Base-by-base conservation (phyloP, 2,888 invertebrate species). In the Orthosia gracilis region DNA sequence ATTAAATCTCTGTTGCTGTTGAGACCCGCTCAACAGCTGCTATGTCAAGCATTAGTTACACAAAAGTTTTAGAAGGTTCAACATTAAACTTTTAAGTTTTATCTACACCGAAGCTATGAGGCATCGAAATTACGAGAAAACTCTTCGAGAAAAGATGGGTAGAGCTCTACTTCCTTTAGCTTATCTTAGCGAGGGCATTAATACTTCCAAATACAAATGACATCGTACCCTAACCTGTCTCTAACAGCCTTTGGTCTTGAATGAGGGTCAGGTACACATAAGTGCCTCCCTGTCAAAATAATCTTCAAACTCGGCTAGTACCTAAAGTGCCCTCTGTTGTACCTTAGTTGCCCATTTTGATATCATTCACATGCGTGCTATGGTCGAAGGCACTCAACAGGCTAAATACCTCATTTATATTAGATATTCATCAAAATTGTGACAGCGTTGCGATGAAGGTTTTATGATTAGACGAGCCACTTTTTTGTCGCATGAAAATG, bases 401-500 rank as follows among this genome's bases (percentile, higher is more conserved):
- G 69, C 65, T 79, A 79, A 82, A 58, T 74, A 40, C 69, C 71
- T 82, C 74, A 85, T 84, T 85, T 78, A 65, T 63, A 85, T 84
- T 76, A 66, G 66, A 78, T 73, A 83, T 83, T 84, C 78, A 83
- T 78, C 78, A 78, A 80, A 83, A 85, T 82, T 71, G 55, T 58
- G 49, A 63, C 59, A 63, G 45, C 52, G 58, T 13, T 40, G 26
- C 57, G 47, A 31, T 67, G 40, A 31, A 73, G 55, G 62, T 61
- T 66, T 61, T 12, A 13, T 4, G 3, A 2, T 11, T 17, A 67
- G 59, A 61, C 84, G 21, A 17, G 54, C 84, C 63, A 71, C 40
- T 67, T 82, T 71, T 72, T 73, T 54, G 58, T 49, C 18, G 58
- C 50, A n/a, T 2, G 13, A 5, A 55, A 52, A 55, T n/a, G 54